phyloP scores from a whole-genome alignment of 2,113 vertebrate species.

The Bubalus kerabau region DNA sequence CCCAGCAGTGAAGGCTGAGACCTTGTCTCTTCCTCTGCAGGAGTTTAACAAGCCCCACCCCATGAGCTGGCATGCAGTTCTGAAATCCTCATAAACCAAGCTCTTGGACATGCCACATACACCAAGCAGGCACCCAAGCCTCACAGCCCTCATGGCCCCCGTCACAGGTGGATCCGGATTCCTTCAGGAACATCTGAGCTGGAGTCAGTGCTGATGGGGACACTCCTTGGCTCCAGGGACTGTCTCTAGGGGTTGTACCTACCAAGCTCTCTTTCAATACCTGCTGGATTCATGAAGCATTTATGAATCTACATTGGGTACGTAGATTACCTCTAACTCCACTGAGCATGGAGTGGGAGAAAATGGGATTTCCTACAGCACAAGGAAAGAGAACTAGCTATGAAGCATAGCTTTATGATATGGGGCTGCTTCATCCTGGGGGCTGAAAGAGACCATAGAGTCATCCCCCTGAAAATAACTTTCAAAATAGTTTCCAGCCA shows the following conservation, averaged over 20 bases:
- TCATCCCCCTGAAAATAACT: background rate
- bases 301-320: background rate
- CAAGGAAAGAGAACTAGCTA: background rate
- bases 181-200: background rate
- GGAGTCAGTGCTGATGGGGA: background rate
- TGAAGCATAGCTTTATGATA: background rate
- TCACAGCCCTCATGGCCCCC: background rate
- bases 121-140: slow-evolving; percentile 5
- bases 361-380: background rate
- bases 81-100: slow-evolving; percentile 30
- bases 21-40: background rate
- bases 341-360: background rate
- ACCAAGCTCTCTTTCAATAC: background rate
- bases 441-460: background rate
- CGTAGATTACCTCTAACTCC: background rate
- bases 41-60: slow-evolving; percentile 23
- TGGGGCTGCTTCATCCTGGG: background rate
- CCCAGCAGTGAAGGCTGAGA: background rate
- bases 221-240: background rate
- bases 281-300: background rate
- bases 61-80: background rate
- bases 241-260: background rate
- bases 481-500: background rate
- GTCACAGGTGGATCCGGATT: background rate
- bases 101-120: background rate